Base-by-base conservation (phyloP, 2,797 vertebrate genomes). In the Neostethus bicornis region DNA sequence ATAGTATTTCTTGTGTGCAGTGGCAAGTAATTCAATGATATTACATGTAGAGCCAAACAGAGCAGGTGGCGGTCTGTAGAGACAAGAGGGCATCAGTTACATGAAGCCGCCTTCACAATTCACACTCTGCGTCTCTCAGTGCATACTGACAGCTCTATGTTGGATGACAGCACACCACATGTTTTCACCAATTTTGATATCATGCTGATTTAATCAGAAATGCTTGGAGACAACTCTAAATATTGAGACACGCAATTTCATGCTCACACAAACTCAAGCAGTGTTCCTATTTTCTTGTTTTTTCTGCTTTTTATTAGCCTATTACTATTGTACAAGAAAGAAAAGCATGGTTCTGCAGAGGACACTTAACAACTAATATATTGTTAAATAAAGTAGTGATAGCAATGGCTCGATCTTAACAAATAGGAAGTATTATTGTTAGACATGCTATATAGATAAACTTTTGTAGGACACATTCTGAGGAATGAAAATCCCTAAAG, bases 131-230 rank as follows among this genome's bases (percentile, higher is more conserved):
- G 8, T 65, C 48, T 80, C 59, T 63, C 25, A 60, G 67, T 83
- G 61, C 52, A 54, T 43, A 58, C 70, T 73, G 70, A 80, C 70
- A 74, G 70, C 75, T 83, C 70, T 35, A 56, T 80, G 75, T 83
- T 80, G 79, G 73, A 66, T 75, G 75, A 80, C 83, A 83, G 71
- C 77, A 83, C 62, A 75, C 65, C 70, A 73, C 75, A 78, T 79
- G 80, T 77, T 82, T 83, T 82, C 74, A 76, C 60, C 63, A 79
- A 68, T 77, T 82, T 70, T 76, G 70, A 77, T 78, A 71, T 72
- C 82, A 71, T 65, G 74, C 80, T 81, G 77, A 84, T 82, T 83
- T 69, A 85, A 81, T 88, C 79, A 86, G 70, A 73, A 68, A 71
- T 70, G 63, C 69, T 78, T 70, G 55, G 77, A 76, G 67, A 78